Conservation (phyloP, 2,888 invertebrate genomes). For the Myopa testacea region DNA sequence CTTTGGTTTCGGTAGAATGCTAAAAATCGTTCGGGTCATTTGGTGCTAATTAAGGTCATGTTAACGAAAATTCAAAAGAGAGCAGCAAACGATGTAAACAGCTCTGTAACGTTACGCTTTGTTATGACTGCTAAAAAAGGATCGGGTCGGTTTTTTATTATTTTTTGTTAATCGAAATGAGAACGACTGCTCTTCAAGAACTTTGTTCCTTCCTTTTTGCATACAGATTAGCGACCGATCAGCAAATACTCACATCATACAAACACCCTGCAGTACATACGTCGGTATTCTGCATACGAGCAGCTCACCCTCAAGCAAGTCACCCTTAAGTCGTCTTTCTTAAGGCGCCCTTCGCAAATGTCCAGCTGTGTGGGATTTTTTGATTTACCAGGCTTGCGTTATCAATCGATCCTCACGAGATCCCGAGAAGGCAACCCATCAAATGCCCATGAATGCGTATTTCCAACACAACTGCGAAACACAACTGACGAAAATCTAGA, state of each 20-base stretch:
- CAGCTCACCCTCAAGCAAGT: neutral
- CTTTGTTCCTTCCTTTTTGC: constrained; percentile 39
- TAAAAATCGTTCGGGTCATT: constrained; percentile 1
- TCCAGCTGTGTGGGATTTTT: constrained; percentile 49
- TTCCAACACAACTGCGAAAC: no score
- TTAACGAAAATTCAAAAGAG: constrained; percentile 24
- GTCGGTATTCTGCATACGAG: neutral
- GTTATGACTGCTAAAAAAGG: constrained; percentile 48
- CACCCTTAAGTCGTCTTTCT: neutral
- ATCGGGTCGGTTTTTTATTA: constrained; percentile 31
- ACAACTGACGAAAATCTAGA: constrained; percentile 39
- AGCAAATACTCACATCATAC: constrained; percentile 42
- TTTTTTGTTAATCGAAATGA: constrained; percentile 21
- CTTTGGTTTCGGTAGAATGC: neutral
- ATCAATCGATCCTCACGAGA: neutral
- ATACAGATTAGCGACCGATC: constrained; percentile 38
- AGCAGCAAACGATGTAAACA: constrained; percentile 15
- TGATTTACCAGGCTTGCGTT: constrained; percentile 3
- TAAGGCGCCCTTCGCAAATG: constrained; percentile 39
- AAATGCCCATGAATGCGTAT: neutral
- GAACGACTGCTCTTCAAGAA: constrained; percentile 30
- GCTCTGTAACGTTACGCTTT: constrained; percentile 46
- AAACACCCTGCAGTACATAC: neutral
- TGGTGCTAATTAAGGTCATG: constrained; percentile 40
- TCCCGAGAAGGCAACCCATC: neutral